Percentiles rank a stretch among this genome's conserved stretches.
phyloP scores from a whole-genome alignment of 2,888 invertebrate species.

The Drosophila picticornis region DNA sequence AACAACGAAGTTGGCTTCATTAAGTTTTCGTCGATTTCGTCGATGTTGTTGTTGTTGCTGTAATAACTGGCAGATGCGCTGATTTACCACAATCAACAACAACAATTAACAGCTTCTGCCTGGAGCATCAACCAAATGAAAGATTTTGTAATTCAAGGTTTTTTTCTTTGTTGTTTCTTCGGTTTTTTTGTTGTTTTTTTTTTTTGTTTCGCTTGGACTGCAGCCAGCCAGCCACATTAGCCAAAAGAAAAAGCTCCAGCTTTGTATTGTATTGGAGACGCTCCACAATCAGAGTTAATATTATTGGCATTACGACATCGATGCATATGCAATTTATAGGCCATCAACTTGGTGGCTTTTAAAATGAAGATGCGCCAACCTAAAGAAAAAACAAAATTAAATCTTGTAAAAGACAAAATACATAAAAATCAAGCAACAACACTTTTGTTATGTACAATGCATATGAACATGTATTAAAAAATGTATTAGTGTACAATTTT shows the following conservation, averaged over 20 bases:
- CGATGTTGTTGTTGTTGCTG: conserved; percentile 6
- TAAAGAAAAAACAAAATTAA: conserved; percentile 5
- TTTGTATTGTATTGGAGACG: conserved; percentile 4
- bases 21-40: conserved; percentile 14
- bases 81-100: conserved; percentile 48
- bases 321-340: conserved; percentile 63
- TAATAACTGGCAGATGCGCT: conserved; percentile 50
- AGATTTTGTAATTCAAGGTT: conserved; percentile 80
- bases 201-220: conserved; percentile 33
- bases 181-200: conserved; percentile 7
- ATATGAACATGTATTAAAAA: conserved; percentile 12
- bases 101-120: conserved; percentile 42
- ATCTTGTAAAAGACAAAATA: conserved; percentile 10
- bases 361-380: conserved; percentile 47
- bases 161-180: conserved; percentile 31
- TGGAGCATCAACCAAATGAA: conserved; percentile 49
- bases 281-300: conserved; percentile 34
- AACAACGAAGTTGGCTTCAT: conserved; percentile 24
- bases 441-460: conserved; percentile 10
- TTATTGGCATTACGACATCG: conserved; percentile 54
- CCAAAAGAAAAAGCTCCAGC: conserved; percentile 30
- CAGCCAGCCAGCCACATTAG: conserved; percentile 48
- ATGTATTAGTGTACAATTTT: conserved; percentile 28
- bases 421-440: conserved; percentile 3
- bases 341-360: conserved; percentile 41